Percentiles rank a stretch among this genome's conserved stretches.
Conservation (phyloP, 2,888 invertebrate species). For the Cataglyphis altisquamis region DNA sequence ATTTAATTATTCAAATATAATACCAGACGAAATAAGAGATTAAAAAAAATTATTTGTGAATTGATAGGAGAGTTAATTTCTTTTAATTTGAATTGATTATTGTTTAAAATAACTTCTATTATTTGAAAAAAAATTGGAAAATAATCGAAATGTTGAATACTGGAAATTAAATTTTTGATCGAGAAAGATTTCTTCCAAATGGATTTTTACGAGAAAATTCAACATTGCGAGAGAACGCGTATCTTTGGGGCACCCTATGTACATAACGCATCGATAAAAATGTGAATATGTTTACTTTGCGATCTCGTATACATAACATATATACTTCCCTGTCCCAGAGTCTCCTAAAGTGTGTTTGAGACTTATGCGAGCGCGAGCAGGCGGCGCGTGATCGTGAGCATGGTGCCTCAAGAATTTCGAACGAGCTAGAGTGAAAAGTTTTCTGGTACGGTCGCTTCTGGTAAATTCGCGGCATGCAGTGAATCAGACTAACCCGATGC, state of each 20-base stretch:
- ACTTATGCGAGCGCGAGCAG: conserved; percentile 42
- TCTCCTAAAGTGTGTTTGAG: conserved; percentile 22
- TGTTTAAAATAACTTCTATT: neutral
- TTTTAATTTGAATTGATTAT: neutral
- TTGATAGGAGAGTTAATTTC: neutral
- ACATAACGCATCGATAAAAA: conserved; percentile 50
- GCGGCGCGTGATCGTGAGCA: conserved; percentile 25
- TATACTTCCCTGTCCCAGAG: conserved; percentile 22
- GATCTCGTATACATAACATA: conserved; percentile 32
- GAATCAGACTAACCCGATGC: conserved; percentile 56
- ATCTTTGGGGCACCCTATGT: conserved; percentile 9
- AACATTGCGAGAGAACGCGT: neutral
- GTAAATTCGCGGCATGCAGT: conserved; percentile 55
- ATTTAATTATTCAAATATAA: conserved; percentile 9
- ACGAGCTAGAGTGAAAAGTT: conserved; percentile 64
- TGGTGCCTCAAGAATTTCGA: conserved; percentile 32
- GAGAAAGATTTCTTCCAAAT: neutral
- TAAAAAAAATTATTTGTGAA: neutral
- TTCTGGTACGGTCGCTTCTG: conserved; percentile 34
- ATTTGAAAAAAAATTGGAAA: neutral
- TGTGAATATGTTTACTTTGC: conserved; percentile 46
- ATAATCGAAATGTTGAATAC: neutral
- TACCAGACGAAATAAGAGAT: neutral
- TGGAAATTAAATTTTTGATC: neutral
- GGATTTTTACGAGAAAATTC: neutral